Base-by-base conservation (phyloP, 2,797 vertebrate species). In the Margarornis squamiger region DNA sequence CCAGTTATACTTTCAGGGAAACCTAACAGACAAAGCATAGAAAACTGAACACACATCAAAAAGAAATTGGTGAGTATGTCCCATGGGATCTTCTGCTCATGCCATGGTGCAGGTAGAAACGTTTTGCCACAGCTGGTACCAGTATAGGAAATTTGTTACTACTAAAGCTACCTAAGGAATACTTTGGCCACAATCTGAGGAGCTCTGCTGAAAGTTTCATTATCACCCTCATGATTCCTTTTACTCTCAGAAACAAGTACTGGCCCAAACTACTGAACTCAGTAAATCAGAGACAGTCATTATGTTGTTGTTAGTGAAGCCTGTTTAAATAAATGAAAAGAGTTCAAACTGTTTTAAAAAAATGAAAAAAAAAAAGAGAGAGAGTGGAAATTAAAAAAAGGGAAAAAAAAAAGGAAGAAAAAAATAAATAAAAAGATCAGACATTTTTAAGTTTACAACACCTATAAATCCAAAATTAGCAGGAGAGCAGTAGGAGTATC, bases 401-500 rank as follows among this genome's bases (percentile, higher is more conserved):
- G 5, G 5, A 12, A 68, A 46, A 3, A n/a, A 68, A 27, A 61
- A 39, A 65, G 22, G 34, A 7, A 36, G 17, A 3, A 16, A 18
- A 48, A 27, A 45, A 12, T 14, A 27, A 45, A 12, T 11, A 41
- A 43, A 39, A 45, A 16, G 14, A 43, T 17, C 14, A 75, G 58
- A 81, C 80, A 14, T 93, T 75, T 92, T 8, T 86, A 88, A 73
- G 32, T 76, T 87, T 95, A 89, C 66, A 90, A 68, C n/a, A 85
- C 74, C 82, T 95, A 71, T 95, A 96, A 96, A 91, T 86, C 88
- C 85, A 95, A 96, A 97, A 95, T 92, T 96, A 97, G 90, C 88
- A 92, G 62, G 80, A 76, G 34, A 96, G 95, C 92, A 93, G 74
- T 89, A 92, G 8, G 59, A 93, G 80, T 90, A 96, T 93, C 95